Conservation (phyloP, 1,140 invertebrate genomes). For the Musca domestica region DNA sequence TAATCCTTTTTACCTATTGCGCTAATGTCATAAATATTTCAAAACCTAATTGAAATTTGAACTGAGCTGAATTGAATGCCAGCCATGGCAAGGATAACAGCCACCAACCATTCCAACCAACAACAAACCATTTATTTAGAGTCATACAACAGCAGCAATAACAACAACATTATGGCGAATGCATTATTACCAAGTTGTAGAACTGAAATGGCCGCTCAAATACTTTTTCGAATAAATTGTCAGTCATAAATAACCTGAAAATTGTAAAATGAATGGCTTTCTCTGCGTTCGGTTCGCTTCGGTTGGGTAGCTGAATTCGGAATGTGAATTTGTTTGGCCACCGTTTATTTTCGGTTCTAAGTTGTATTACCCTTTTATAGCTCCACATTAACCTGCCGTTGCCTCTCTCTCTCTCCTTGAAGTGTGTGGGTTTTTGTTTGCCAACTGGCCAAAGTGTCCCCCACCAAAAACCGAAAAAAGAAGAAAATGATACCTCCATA, state of each 20-base stretch:
- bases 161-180: background rate
- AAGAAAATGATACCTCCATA: no score
- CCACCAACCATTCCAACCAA: background rate
- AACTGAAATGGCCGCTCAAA: no score
- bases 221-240: slow-evolving; percentile 6
- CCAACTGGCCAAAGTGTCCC: no score
- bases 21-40: slow-evolving; percentile 20
- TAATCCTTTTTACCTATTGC: slow-evolving; percentile 19
- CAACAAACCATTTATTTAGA: background rate
- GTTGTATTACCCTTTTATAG: no score
- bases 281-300: no score
- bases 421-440: no score
- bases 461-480: no score
- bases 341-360: no score
- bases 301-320: no score
- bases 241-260: slow-evolving; percentile 17
- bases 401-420: no score
- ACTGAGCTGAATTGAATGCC: background rate
- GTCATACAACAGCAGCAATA: background rate
- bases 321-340: no score
- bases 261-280: slow-evolving; percentile 13
- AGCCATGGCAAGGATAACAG: slow-evolving; percentile 11
- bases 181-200: background rate
- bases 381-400: no score
- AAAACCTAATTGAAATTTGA: slow-evolving; percentile 10